These are phyloP conservation scores for Myiotriccus ornatus DNA, from an alignment of 2,797 vertebrate genomes.

Conservation along the genomic window DNA sequence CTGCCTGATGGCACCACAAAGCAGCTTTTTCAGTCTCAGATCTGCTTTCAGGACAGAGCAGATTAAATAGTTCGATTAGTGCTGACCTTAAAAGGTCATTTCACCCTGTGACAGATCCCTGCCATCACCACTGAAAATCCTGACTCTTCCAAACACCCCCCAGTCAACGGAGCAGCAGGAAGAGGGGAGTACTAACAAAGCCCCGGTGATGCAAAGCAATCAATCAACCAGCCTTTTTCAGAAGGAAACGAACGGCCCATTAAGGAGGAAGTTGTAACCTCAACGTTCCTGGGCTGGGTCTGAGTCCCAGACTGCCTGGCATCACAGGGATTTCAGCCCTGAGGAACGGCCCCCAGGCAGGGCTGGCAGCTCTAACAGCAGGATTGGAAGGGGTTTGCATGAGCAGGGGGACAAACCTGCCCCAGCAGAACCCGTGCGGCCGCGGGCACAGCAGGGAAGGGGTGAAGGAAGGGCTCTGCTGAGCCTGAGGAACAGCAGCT, in stretches of 20 bases:
- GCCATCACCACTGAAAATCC: not conserved
- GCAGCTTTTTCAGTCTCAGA: not conserved
- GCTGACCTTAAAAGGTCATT: not conserved
- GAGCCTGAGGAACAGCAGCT: not conserved
- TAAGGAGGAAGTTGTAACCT: constrained; percentile 2
- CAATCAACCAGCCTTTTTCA: not conserved
- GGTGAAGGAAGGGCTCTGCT: not conserved
- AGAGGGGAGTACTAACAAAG: not conserved
- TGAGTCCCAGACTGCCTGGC: not conserved
- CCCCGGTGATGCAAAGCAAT: not conserved
- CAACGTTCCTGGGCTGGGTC: not conserved
- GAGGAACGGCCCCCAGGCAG: accelerated
- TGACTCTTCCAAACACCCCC: not conserved
- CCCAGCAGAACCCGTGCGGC: not conserved
- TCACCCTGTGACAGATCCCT: not conserved
- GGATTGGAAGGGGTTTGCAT: not conserved
- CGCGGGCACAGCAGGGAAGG: no score
- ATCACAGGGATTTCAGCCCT: not conserved
- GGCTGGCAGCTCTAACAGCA: not conserved
- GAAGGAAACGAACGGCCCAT: not conserved
- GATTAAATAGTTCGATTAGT: not conserved
- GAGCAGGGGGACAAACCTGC: not conserved
- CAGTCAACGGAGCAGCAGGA: not conserved
- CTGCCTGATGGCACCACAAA: not conserved
- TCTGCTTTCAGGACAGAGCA: not conserved